Conservation (phyloP, 2,797 vertebrate genomes). For the Phalanger gymnotis region DNA sequence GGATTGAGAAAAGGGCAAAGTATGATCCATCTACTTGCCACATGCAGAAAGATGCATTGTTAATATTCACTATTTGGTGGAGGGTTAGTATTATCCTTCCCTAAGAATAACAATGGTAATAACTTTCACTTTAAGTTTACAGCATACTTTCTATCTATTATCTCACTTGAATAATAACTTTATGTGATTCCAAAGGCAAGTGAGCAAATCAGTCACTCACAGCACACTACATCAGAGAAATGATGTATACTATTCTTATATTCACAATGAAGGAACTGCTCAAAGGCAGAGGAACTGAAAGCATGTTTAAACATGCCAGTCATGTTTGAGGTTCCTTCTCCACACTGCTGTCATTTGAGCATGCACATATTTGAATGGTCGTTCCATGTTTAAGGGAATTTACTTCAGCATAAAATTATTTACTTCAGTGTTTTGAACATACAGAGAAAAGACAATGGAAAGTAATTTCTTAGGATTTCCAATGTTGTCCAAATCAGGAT, state of each 20-base stretch:
- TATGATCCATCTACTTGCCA: slow-evolving; percentile 3
- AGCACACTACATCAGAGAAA: slow-evolving; percentile 10
- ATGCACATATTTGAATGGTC: slow-evolving; percentile 31
- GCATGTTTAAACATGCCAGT: slow-evolving; percentile 47
- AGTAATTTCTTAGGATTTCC: slow-evolving; percentile 1
- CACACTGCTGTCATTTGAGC: slow-evolving; percentile 24
- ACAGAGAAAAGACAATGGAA: slow-evolving; percentile 41
- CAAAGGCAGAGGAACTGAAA: slow-evolving; percentile 47
- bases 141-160: background rate
- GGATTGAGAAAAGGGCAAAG: background rate
- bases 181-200: slow-evolving; percentile 56
- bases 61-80: background rate
- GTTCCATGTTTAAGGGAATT: slow-evolving; percentile 12
- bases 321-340: slow-evolving; percentile 39
- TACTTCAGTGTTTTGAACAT: slow-evolving; percentile 36
- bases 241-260: slow-evolving; percentile 35
- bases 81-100: background rate
- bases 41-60: background rate
- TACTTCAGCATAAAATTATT: slow-evolving; percentile 5
- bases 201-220: background rate
- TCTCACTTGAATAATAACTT: slow-evolving; percentile 15
- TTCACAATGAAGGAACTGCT: slow-evolving; percentile 36
- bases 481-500: background rate
- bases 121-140: background rate
- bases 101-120: background rate